phyloP scores from a whole-genome alignment of 2,888 invertebrate genomes.

The Mimachlamys varia region DNA sequence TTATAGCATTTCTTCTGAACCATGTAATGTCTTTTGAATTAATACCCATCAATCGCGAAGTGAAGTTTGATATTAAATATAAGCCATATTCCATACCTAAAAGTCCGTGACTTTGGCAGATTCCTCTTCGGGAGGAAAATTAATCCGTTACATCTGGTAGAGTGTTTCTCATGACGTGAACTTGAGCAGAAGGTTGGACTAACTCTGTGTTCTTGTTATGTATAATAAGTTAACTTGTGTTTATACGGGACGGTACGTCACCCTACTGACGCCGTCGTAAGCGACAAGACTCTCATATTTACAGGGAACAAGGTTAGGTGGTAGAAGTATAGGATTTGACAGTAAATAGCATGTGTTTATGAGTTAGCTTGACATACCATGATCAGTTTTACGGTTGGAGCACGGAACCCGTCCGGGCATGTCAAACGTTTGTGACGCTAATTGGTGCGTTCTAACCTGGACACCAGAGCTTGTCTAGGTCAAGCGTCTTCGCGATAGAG shows the following conservation, averaged over 20 bases:
- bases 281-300: conserved; percentile 3
- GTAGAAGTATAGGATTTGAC: conserved; percentile 19
- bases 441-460: conserved; percentile 18
- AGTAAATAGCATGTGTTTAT: conserved; percentile 28
- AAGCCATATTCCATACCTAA: background rate
- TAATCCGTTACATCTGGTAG: background rate
- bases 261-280: background rate
- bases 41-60: conserved; percentile 1
- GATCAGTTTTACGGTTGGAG: conserved; percentile 27
- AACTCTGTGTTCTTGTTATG: background rate
- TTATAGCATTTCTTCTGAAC: background rate
- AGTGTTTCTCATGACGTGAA: background rate
- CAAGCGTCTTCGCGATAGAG: conserved; percentile 36
- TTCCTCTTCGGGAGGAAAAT: background rate
- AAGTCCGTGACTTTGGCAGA: conserved; percentile 22
- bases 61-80: conserved; percentile 3
- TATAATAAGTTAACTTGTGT: background rate
- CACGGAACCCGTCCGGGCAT: conserved; percentile 27
- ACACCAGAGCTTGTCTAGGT: conserved; percentile 25
- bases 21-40: background rate
- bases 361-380: background rate
- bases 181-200: conserved; percentile 21
- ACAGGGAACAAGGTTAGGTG: background rate
- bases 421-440: conserved; percentile 26
- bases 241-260: conserved; percentile 9